phyloP scores from a whole-genome alignment of 2,797 vertebrate genomes.

The Adelosebastes latens region DNA sequence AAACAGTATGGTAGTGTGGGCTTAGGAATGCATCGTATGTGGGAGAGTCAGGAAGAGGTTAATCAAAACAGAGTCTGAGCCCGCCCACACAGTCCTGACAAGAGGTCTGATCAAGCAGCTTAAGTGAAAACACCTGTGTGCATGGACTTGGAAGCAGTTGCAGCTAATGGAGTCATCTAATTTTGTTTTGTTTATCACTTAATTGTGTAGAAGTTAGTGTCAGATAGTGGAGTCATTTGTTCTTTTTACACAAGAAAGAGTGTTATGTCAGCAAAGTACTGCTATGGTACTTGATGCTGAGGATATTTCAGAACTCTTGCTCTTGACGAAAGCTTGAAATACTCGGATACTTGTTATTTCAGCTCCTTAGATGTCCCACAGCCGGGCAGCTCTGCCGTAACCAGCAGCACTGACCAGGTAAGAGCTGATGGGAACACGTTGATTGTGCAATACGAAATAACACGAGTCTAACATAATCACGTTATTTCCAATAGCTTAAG shows the following conservation, averaged over 20 bases:
- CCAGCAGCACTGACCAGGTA: slow-evolving; percentile 57
- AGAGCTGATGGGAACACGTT: background rate
- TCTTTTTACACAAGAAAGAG: background rate
- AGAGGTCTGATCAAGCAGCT: background rate
- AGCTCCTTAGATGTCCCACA: slow-evolving; percentile 41
- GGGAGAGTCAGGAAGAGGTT: background rate
- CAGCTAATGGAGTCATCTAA: background rate
- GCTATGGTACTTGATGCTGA: background rate
- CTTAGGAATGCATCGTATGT: background rate
- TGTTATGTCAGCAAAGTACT: background rate
- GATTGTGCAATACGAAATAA: background rate
- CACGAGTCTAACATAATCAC: background rate
- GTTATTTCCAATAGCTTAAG: background rate
- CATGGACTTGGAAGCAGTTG: background rate
- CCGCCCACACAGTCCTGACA: background rate
- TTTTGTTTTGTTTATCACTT: background rate
- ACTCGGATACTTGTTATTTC: slow-evolving; percentile 11
- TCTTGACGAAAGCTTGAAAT: background rate
- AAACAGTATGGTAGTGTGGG: background rate
- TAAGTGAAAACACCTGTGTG: background rate
- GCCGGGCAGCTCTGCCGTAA: background rate
- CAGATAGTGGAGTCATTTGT: background rate
- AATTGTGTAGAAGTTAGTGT: background rate
- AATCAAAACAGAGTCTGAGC: background rate
- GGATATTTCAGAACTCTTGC: background rate